A percentile compares a stretch with the other conserved stretches of the same genome.
phyloP scores from a whole-genome alignment of 2,797 vertebrate genomes.

The Onychomys arenicola region DNA sequence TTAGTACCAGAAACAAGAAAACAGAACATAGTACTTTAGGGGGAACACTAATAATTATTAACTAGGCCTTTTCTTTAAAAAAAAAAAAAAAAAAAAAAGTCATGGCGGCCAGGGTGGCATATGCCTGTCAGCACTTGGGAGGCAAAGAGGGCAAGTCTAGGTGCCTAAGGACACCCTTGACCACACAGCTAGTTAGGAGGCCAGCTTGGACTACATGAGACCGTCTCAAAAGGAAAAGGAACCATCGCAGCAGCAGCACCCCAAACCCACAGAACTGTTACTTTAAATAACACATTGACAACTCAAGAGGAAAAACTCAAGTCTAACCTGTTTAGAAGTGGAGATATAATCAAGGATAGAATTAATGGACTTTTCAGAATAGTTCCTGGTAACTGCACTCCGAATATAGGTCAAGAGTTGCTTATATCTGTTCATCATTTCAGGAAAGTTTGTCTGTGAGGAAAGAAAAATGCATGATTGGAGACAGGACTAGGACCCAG shows the following conservation, averaged over 20 bases:
- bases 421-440: constrained; percentile 99
- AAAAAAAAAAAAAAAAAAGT: not conserved
- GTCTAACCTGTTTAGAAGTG: constrained; percentile 98
- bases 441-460: constrained; percentile 97
- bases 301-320: constrained; percentile 62
- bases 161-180: not conserved
- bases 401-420: constrained; percentile 98
- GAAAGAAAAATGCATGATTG: constrained; percentile 70
- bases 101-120: not conserved
- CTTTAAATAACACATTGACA: constrained; percentile 54
- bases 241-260: not conserved
- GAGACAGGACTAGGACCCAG: not conserved
- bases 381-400: constrained; percentile 99
- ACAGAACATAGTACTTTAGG: constrained; percentile 40
- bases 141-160: not conserved
- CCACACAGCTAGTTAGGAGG: not conserved
- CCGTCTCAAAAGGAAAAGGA: not conserved
- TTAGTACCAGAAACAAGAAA: constrained; percentile 26
- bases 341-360: constrained; percentile 99
- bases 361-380: constrained; percentile 99
- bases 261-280: not conserved
- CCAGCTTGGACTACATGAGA: not conserved
- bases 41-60: constrained; percentile 57
- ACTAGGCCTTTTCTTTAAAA: constrained; percentile 4
- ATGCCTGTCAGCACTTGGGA: not conserved